phyloP scores from a whole-genome alignment of 2,113 vertebrate species.

The Haemorhous mexicanus region DNA sequence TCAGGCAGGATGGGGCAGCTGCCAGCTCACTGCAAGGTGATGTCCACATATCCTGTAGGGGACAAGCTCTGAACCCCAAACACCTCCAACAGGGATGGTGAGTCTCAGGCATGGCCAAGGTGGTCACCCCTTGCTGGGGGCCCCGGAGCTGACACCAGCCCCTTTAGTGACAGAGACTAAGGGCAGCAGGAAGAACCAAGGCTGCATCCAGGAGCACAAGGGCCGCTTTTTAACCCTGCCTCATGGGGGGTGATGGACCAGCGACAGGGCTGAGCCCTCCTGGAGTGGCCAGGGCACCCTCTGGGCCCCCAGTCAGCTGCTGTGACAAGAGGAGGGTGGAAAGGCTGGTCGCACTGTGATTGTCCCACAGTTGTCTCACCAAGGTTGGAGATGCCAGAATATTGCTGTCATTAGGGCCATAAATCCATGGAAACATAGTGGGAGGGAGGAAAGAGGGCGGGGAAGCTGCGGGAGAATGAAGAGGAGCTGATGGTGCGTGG shows the following conservation, averaged over 20 bases:
- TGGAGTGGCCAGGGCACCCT: rapidly evolving
- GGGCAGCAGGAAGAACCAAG: not conserved
- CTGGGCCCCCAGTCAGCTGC: rapidly evolving
- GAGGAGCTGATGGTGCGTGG: rapidly evolving
- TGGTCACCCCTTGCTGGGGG: rapidly evolving
- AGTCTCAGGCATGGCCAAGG: rapidly evolving
- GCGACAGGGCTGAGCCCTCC: not conserved
- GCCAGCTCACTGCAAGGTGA: not conserved
- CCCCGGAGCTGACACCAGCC: too few species aligned
- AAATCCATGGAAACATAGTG: not conserved
- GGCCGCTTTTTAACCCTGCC: not conserved
- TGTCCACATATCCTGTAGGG: not conserved
- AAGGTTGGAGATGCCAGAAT: not conserved
- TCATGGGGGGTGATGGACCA: not conserved
- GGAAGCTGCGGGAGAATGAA: not conserved
- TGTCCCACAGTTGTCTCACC: rapidly evolving
- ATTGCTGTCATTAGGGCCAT: not conserved
- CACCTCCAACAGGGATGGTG: rapidly evolving
- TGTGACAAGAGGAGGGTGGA: rapidly evolving
- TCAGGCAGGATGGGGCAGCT: not conserved
- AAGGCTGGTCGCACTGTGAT: rapidly evolving
- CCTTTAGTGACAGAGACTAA: not conserved
- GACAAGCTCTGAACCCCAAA: not conserved
- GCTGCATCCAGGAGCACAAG: not conserved
- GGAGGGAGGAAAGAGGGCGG: not conserved